Base-by-base conservation (phyloP, 2,888 invertebrate species). In the Junonia oenone region DNA sequence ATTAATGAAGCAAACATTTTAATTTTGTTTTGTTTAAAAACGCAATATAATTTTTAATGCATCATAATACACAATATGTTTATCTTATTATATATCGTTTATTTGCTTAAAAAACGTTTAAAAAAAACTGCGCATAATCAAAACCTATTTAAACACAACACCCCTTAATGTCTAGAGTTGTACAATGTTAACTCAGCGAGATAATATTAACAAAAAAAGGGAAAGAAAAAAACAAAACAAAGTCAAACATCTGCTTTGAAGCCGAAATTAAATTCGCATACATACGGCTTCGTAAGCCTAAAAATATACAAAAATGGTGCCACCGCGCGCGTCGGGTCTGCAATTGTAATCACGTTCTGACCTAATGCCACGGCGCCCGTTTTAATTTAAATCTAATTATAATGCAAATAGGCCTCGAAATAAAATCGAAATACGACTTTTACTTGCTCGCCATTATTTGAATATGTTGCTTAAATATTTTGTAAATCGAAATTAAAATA, bases 361-460 rank as follows among this genome's bases (percentile, higher is more conserved):
- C 22, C 22, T 43, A 43, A 43, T 43, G 43, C 22, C 43, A 43
- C 43, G 17, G 43, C 26, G 43, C 19, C 43, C 13, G 17, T 43
- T 43, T 43, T 43, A 43, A 43, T 43, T 43, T 43, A 13, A 43
- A 43, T 43, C 43, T 43, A 43, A 43, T 43, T 43, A 43, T 43
- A 43, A 43, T 43, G 43, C 14, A 43, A 43, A 43, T 43, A 26
- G 26, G 22, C 43, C 19, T 43, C 3, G 13, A 43, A 26, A 26
- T 43, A 40, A 40, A 40, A 40, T 19, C 19, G 4, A 19, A 40
- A 40, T 40, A 19, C 6, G 9, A 27, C 45, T 51, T 35, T 27
- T 27, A 51, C n/a, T 45, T 9, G n/a, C 11, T 11, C 15, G 11
- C 19, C 17, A 11, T 19, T 19, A 11, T 11, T 11, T 15, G 11